phyloP scores from a whole-genome alignment of 2,888 invertebrate species.

The Idaea aversata region DNA sequence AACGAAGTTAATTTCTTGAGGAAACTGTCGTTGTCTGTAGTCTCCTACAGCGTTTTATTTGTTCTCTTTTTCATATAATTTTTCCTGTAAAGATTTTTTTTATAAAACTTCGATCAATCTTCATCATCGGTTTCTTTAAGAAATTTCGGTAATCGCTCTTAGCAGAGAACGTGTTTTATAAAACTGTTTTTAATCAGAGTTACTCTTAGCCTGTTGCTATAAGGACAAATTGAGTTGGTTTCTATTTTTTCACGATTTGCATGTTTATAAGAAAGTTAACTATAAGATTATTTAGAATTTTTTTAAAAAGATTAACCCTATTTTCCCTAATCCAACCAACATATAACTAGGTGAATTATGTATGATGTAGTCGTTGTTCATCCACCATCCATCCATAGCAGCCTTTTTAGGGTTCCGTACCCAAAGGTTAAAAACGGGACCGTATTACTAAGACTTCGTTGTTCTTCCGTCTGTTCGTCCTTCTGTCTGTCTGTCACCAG shows the following conservation, averaged over 20 bases:
- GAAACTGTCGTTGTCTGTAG: background rate
- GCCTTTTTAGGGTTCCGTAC: no score
- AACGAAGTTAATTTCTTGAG: background rate
- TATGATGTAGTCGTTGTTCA: no score
- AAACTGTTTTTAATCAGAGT: background rate
- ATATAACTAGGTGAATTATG: no score
- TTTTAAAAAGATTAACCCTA: no score
- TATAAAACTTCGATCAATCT: background rate
- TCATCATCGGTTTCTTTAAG: background rate
- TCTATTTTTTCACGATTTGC: background rate
- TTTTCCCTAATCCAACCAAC: no score
- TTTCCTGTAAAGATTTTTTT: background rate
- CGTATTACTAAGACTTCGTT: no score
- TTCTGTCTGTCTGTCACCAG: no score
- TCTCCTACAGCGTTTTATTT: background rate
- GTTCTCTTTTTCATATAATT: background rate
- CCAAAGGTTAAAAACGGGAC: no score
- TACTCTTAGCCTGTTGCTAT: background rate
- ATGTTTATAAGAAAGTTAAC: no score
- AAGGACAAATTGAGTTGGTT: background rate
- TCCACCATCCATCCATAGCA: no score
- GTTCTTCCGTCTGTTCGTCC: no score
- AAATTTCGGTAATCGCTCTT: background rate
- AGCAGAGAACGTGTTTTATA: background rate
- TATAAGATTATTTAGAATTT: no score